These are phyloP conservation scores for Panurus biarmicus DNA, from an alignment of 2,113 vertebrate species.

Conservation along the genomic window DNA sequence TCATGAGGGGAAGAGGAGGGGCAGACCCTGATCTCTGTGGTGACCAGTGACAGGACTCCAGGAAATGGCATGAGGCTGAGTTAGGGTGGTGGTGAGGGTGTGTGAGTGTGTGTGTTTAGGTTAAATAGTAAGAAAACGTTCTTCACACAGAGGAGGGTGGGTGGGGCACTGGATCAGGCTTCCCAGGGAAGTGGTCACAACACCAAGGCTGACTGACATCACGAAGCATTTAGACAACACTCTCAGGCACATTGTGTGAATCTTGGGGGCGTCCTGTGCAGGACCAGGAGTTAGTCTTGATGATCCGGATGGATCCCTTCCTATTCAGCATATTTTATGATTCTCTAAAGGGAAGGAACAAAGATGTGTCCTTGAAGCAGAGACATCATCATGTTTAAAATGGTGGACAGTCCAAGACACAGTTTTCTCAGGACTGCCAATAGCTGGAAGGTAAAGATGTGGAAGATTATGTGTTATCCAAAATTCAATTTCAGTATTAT, in stretches of 20 bases:
- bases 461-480: neutral
- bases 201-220: neutral
- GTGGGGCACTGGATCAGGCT: neutral
- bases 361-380: neutral
- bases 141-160: neutral
- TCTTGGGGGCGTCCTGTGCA: neutral
- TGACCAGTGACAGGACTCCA: neutral
- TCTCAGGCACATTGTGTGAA: neutral
- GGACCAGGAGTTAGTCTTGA: neutral
- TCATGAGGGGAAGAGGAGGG: neutral
- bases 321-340: neutral
- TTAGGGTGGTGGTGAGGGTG: accelerated
- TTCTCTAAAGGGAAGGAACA: neutral
- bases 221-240: neutral
- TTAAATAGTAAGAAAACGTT: neutral
- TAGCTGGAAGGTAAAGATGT: constrained; percentile 20
- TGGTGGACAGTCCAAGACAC: neutral
- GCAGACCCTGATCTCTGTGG: neutral
- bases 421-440: constrained; percentile 11
- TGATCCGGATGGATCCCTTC: neutral
- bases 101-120: neutral
- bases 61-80: neutral
- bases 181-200: neutral
- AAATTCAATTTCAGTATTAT: constrained; percentile 23
- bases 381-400: neutral